Percentiles rank a stretch among this genome's conserved stretches.
phyloP scores from a whole-genome alignment of 2,797 vertebrate species.

The Propithecus perrieri region DNA sequence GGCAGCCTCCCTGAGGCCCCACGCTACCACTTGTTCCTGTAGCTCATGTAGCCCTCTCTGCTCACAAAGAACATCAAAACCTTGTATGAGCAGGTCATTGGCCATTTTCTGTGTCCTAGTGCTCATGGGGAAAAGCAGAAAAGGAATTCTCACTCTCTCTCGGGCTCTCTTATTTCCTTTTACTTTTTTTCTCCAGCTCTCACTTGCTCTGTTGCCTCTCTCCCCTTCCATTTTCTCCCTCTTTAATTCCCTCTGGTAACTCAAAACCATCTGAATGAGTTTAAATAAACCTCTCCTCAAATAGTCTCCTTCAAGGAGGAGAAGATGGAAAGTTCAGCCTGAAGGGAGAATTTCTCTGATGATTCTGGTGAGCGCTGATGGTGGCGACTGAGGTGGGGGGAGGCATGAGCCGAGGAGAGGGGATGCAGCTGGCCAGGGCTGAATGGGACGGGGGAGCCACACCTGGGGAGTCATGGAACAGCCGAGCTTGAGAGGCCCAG shows the following conservation, averaged over 20 bases:
- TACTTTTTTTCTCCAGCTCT: not conserved
- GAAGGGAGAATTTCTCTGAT: slow-evolving; percentile 26
- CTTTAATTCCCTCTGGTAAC: slow-evolving; percentile 58
- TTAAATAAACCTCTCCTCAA: slow-evolving; percentile 65
- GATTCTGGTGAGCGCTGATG: not conserved
- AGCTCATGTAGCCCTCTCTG: not conserved
- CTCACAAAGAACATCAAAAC: not conserved
- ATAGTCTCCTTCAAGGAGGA: slow-evolving; percentile 43
- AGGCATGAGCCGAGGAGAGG: not conserved
- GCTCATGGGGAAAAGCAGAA: not conserved
- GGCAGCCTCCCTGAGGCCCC: not conserved
- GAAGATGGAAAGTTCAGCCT: slow-evolving; percentile 35
- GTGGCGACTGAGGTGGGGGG: too few species aligned
- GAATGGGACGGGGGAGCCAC: not conserved
- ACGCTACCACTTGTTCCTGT: not conserved
- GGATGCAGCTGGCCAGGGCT: not conserved
- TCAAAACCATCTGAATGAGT: slow-evolving; percentile 53
- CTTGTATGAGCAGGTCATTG: not conserved
- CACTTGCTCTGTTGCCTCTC: not conserved
- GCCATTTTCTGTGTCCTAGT: slow-evolving; percentile 14
- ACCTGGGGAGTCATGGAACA: not conserved
- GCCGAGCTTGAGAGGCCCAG: not conserved
- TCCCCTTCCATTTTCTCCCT: slow-evolving; percentile 27
- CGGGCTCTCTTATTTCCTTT: not conserved
- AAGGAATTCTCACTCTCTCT: not conserved